Conservation (phyloP, 2,113 vertebrate genomes). For the Desmodus rotundus region DNA sequence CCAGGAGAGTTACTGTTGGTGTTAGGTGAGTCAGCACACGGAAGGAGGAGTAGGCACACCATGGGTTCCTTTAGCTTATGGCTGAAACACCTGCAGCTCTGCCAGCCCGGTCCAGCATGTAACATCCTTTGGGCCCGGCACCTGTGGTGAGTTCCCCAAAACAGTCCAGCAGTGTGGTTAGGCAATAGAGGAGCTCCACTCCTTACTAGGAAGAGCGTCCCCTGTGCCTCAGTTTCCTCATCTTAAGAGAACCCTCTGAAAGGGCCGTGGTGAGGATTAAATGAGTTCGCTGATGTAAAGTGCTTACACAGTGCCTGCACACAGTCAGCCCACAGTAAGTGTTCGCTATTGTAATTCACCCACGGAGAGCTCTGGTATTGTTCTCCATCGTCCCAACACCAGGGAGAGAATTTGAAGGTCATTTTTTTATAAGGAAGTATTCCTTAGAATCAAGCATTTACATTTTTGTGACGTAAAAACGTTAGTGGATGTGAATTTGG, state of each 20-base stretch:
- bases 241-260: not conserved
- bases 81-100: not conserved
- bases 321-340: accelerated
- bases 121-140: not conserved
- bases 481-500: not conserved
- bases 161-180: not conserved
- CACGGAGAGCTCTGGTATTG: not conserved
- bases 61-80: not conserved
- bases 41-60: not conserved
- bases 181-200: not conserved
- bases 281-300: not conserved
- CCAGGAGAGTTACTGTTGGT: not conserved
- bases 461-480: not conserved
- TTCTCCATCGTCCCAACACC: not conserved
- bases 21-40: not conserved
- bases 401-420: not conserved
- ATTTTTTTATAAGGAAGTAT: not conserved
- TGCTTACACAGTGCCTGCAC: not conserved
- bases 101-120: not conserved
- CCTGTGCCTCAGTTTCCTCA: not conserved
- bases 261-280: no score
- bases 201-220: not conserved
- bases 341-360: not conserved
- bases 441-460: not conserved
- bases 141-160: not conserved